Evolutionary conservation across 1,140 invertebrate genomes (phyloP).

Genomic region (Lordiphosa stackelbergi): DNA sequence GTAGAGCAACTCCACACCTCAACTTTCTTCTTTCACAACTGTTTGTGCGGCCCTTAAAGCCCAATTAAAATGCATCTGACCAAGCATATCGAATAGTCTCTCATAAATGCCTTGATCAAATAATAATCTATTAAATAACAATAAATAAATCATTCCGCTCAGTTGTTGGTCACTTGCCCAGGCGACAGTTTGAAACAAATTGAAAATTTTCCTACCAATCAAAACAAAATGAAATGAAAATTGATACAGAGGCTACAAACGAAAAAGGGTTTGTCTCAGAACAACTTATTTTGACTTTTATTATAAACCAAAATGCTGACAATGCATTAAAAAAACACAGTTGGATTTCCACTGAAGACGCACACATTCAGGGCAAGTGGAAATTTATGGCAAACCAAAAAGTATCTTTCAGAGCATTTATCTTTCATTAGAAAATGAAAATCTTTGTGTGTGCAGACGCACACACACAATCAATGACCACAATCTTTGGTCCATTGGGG

Average conservation of each 20-base stretch:
- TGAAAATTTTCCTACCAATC: conserved; percentile 23
- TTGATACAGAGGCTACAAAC: conserved; percentile 2
- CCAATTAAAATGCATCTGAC: conserved; percentile 29
- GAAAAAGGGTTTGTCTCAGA: conserved; percentile 41
- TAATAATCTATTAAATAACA: conserved; percentile 49
- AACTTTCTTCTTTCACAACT: too few species aligned
- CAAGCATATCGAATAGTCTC: conserved; percentile 22
- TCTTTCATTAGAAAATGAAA: conserved; percentile 73
- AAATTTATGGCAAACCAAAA: conserved; percentile 49
- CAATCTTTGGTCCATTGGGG: conserved; percentile 46
- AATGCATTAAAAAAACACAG: conserved; percentile 37
- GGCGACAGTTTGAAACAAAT: conserved; percentile 20
- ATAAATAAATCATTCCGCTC: conserved; percentile 53
- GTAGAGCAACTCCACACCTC: too few species aligned
- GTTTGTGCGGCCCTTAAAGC: conserved; percentile 7
- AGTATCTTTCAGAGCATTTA: conserved; percentile 52
- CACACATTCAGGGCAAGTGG: conserved; percentile 46
- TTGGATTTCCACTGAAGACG: conserved; percentile 47
- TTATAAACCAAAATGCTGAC: conserved; percentile 56
- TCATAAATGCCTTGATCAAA: conserved; percentile 54
- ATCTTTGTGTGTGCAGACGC: conserved; percentile 57
- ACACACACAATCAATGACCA: conserved; percentile 64
- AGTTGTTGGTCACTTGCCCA: conserved; percentile 26
- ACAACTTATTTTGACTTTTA: conserved; percentile 71
- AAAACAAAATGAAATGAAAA: conserved; percentile 25